A percentile compares a stretch with the other conserved stretches of the same genome.
These are phyloP conservation scores for Lepeophtheirus salmonis DNA, from an alignment of 1,140 invertebrate genomes.

Conservation along the genomic window DNA sequence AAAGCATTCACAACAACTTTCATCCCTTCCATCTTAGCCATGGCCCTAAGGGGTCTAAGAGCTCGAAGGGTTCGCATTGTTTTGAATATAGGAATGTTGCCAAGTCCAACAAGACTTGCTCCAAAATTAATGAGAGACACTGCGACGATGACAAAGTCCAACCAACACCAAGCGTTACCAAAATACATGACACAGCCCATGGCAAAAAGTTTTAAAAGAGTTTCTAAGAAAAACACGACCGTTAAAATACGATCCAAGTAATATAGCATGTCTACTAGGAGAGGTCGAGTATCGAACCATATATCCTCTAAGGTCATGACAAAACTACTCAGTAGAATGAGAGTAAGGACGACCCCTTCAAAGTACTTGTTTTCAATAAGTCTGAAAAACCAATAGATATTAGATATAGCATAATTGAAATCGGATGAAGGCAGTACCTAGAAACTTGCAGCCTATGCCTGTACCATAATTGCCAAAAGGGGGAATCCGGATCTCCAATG, in stretches of 20 bases:
- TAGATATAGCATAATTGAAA: neutral
- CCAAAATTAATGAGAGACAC: slow-evolving; percentile 92
- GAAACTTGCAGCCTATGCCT: slow-evolving; percentile 66
- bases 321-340: slow-evolving; percentile 92
- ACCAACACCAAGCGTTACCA: slow-evolving; percentile 96
- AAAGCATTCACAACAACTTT: slow-evolving; percentile 76
- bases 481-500: slow-evolving; percentile 68
- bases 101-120: slow-evolving; percentile 74
- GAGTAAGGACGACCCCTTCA: slow-evolving; percentile 92
- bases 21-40: slow-evolving; percentile 34
- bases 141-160: slow-evolving; percentile 96
- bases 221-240: slow-evolving; percentile 92
- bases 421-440: slow-evolving; percentile 5
- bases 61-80: slow-evolving; percentile 32
- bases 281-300: slow-evolving; percentile 65
- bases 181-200: slow-evolving; percentile 93
- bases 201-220: slow-evolving; percentile 95
- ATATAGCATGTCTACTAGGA: slow-evolving; percentile 74
- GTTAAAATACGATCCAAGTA: slow-evolving; percentile 97
- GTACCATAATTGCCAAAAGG: slow-evolving; percentile 82
- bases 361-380: slow-evolving; percentile 98
- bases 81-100: slow-evolving; percentile 33
- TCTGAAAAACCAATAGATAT: slow-evolving; percentile 36
- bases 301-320: slow-evolving; percentile 93
- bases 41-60: slow-evolving; percentile 30